Evolutionary conservation across 1,140 invertebrate species (phyloP), one percentile per base, ranked within the genome.

Genomic region (Pogonomyrmex californicus): DNA sequence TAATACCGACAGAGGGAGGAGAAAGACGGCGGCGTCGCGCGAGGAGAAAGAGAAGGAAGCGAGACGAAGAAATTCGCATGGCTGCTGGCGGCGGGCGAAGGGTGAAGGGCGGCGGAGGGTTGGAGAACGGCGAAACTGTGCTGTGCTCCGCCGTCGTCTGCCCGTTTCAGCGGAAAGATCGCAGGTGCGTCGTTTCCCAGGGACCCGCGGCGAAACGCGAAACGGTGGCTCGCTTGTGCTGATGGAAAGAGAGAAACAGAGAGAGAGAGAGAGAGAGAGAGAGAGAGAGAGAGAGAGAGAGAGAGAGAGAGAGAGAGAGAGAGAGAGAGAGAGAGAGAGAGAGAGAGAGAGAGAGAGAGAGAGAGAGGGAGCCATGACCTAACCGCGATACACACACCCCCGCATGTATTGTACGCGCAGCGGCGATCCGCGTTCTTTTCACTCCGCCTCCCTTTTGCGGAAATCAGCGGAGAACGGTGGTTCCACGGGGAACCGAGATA

Each of bases 171-270:
- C 86, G 91, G 91, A 93, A 94, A 93, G 92, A 93, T 87, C 93
- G 87, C 94, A 95, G 93, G 93, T 95, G 94, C 86, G 83, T 76
- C 77, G 78, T 93, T 95, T 95, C 94, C 94, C 94, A 95, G 94
- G 92, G 91, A 92, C 92, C 93, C 90, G 92, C 93, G 94, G 94
- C 93, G 87, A 94, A 94, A 94, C 93, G 92, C 89, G 91, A 93
- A 92, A 93, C 91, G 62, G 91, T 87, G 88, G 93, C 91, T 91
- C 92, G 91, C 86, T 91, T 75, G 77, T 91, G 90, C 79, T 90
- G 86, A 82, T 76, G 23, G 41, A 33, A 3, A 68, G 65, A 68
- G 65, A 47, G 23, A 47, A 2, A 47, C 2, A 68, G n/a, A 23
- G 63, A 66, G 2, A 23, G 9, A 66, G 38, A 12, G n/a, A 44